These are phyloP conservation scores for Montifringilla adamsi DNA, from an alignment of 2,113 vertebrate genomes.

Conservation along the genomic window DNA sequence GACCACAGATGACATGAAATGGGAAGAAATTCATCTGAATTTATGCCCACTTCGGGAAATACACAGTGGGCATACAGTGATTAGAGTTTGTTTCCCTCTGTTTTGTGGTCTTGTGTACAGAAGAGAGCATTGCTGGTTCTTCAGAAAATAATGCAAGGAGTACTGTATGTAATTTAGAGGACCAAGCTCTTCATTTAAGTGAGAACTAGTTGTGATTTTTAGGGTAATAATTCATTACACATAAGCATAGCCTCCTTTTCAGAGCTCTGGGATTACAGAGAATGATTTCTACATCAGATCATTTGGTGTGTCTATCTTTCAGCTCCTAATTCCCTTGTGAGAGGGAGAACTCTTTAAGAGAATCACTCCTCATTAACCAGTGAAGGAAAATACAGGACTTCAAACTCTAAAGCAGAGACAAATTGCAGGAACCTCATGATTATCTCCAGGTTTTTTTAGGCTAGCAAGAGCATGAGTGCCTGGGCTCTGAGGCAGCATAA, in stretches of 20 bases:
- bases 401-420: not conserved
- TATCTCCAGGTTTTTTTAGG: not conserved
- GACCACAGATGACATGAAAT: not conserved
- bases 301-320: not conserved
- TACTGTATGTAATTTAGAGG: not conserved
- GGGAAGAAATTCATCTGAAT: not conserved
- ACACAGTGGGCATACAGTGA: not conserved
- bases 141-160: not conserved
- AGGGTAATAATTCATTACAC: not conserved
- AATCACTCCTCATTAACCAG: not conserved
- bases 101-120: not conserved
- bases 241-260: not conserved
- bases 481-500: not conserved
- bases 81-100: not conserved
- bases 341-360: not conserved
- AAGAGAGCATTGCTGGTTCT: not conserved
- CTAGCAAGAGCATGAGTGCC: fast-evolving
- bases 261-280: not conserved
- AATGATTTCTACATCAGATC: not conserved
- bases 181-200: not conserved
- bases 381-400: not conserved
- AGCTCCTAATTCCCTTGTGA: not conserved
- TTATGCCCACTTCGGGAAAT: not conserved
- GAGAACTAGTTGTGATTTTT: not conserved
- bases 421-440: not conserved